phyloP scores from a whole-genome alignment of 2,797 vertebrate genomes.

The Cirrhinus molitorella region DNA sequence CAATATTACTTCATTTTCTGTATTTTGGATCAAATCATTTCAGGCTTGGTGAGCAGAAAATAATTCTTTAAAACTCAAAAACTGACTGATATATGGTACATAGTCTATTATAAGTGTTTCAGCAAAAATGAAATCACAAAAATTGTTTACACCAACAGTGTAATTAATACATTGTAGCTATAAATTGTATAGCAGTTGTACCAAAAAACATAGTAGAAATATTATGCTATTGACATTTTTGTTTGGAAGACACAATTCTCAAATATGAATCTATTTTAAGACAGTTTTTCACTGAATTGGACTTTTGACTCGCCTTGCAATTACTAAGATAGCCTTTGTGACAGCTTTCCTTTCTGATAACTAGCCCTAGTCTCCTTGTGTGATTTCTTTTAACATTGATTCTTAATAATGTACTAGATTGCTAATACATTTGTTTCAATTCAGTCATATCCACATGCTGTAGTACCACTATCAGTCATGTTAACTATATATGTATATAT shows the following conservation, averaged over 20 bases:
- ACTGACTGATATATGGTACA: too few species aligned
- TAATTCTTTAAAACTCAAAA: too few species aligned
- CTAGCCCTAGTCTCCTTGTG: not conserved
- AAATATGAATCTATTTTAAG: not conserved
- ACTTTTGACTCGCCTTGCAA: constrained; percentile 8
- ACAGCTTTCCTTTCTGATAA: not conserved
- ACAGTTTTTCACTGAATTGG: not conserved
- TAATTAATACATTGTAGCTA: not conserved
- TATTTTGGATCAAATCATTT: too few species aligned
- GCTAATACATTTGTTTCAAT: not conserved
- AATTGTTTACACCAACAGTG: too few species aligned
- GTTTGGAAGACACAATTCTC: not conserved
- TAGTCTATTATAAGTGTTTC: too few species aligned
- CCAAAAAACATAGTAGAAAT: not conserved
- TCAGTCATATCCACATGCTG: not conserved
- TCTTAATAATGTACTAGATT: not conserved
- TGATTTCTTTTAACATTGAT: not conserved
- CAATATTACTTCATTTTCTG: too few species aligned
- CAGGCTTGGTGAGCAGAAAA: too few species aligned
- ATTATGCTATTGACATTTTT: not conserved
- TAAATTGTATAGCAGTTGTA: not conserved
- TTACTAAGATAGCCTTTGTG: constrained; percentile 21
- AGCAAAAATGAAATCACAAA: too few species aligned
- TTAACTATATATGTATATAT: not conserved
- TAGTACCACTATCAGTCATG: not conserved